Percentiles rank a stretch among this genome's conserved stretches.
Conservation (phyloP, 2,113 vertebrate species). For the Psephotus haematonotus region DNA sequence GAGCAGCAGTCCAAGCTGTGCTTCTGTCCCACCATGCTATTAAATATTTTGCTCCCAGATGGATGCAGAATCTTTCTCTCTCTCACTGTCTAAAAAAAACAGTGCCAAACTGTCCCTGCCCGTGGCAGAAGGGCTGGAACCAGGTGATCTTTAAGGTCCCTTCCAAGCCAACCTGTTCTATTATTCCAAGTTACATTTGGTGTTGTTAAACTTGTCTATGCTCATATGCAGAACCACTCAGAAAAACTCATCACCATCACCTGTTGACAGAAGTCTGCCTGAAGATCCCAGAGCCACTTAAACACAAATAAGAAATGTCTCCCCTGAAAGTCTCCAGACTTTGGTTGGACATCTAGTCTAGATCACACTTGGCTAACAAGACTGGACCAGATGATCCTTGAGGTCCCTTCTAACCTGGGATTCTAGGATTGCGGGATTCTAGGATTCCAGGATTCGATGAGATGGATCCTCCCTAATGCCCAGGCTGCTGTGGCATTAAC, state of each 20-base stretch:
- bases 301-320: background rate
- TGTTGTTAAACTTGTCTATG: background rate
- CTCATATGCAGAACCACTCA: background rate
- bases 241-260: background rate
- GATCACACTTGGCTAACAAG: background rate
- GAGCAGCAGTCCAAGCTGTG: background rate
- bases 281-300: background rate
- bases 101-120: background rate
- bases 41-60: background rate
- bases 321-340: background rate
- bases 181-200: background rate
- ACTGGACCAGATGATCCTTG: background rate
- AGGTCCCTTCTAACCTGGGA: background rate
- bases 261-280: background rate
- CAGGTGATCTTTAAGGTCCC: background rate
- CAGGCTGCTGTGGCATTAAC: background rate
- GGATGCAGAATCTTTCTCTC: background rate
- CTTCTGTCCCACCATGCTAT: background rate
- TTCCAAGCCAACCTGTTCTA: background rate
- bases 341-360: background rate
- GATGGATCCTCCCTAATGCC: background rate
- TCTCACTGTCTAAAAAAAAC: background rate
- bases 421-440: background rate
- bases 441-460: background rate
- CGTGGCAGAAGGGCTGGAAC: background rate